Percentiles rank a stretch among this genome's conserved stretches.
Evolutionary conservation across 1,140 invertebrate species (phyloP).

Genomic region (Procambarus virginalis): DNA sequence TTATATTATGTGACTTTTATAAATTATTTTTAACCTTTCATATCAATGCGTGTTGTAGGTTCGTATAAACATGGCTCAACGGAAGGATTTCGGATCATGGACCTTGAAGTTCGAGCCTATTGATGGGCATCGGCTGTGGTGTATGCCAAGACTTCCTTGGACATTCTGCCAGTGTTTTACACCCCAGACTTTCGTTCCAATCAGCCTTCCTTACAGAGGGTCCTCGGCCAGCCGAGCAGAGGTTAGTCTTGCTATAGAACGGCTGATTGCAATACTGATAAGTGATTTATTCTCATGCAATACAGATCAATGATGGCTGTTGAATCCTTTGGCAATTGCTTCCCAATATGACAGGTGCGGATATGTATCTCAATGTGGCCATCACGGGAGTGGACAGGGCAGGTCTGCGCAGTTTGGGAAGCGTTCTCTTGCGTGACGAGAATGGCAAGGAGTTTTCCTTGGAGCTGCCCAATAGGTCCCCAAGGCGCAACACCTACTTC

Average conservation of each 20-base stretch:
- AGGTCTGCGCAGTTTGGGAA: constrained; percentile 4
- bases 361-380: constrained; percentile 40
- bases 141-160: constrained; percentile 28
- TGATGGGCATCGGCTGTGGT: background rate
- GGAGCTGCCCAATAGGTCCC: constrained; percentile 16
- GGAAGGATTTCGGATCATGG: constrained; percentile 38
- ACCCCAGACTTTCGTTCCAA: constrained; percentile 11
- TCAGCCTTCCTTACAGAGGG: constrained; percentile 49
- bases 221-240: constrained; percentile 25
- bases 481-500: constrained; percentile 53
- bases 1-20: too few relatives aligned
- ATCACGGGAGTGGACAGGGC: constrained; percentile 46
- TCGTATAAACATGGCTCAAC: constrained; percentile 32
- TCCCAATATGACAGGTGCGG: background rate
- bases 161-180: constrained; percentile 40
- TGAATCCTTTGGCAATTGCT: background rate
- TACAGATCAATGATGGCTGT: too few relatives aligned
- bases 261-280: too few relatives aligned
- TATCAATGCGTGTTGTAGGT: background rate
- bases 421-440: background rate
- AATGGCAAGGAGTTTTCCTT: background rate
- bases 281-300: too few relatives aligned
- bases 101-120: constrained; percentile 14
- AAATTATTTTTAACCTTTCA: too few relatives aligned
- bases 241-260: background rate